phyloP scores from a whole-genome alignment of 2,113 vertebrate genomes.

The Myrmecobius fasciatus region DNA sequence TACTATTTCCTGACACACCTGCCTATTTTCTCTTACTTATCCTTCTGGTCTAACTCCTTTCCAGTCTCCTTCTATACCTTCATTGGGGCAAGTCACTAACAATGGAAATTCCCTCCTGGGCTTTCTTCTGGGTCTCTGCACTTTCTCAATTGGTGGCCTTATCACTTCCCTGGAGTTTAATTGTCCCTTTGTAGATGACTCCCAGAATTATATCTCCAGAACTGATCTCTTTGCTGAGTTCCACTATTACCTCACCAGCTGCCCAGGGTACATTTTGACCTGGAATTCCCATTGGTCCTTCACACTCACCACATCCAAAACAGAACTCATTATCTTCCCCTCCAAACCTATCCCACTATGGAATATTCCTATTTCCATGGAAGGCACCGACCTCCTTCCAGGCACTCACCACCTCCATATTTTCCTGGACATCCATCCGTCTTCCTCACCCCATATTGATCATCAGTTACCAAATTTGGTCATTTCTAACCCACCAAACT shows the following conservation, averaged over 20 bases:
- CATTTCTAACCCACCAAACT: background rate
- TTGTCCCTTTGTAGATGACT: background rate
- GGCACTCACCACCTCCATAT: background rate
- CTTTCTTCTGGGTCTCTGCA: background rate
- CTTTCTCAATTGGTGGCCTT: background rate
- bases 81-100: background rate
- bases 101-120: background rate
- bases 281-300: background rate
- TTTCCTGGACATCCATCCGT: background rate
- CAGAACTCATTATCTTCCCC: background rate
- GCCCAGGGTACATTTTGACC: background rate
- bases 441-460: background rate
- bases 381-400: background rate
- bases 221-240: background rate
- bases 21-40: background rate
- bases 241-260: background rate
- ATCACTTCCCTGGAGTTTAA: background rate
- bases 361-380: background rate
- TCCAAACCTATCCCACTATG: background rate
- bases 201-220: background rate
- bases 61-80: background rate
- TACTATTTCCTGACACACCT: background rate
- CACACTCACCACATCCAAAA: background rate
- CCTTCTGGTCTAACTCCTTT: background rate
- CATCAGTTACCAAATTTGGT: background rate